A percentile compares a stretch with the other conserved stretches of the same genome.
Conservation (phyloP, 1,140 invertebrate species). For the Drosophila pseudoobscura region DNA sequence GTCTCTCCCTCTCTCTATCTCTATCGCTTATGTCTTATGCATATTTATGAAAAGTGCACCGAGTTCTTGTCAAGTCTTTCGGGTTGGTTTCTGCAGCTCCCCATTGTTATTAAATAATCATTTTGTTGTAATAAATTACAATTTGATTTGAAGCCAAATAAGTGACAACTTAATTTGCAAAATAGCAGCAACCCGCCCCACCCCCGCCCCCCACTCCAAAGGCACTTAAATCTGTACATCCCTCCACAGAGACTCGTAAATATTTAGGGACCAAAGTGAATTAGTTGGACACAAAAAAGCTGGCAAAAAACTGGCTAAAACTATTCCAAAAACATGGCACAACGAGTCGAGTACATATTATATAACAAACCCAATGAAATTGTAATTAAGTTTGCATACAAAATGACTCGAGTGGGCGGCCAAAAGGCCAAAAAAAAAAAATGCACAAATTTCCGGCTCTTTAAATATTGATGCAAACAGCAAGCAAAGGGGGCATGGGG, state of each 20-base stretch:
- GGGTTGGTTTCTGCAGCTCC: constrained; percentile 10
- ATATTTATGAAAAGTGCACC: constrained; percentile 79
- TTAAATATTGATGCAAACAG: constrained; percentile 42
- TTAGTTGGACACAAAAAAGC: constrained; percentile 11
- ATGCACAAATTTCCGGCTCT: constrained; percentile 18
- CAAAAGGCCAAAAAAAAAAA: constrained; percentile 14
- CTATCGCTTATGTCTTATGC: constrained; percentile 37
- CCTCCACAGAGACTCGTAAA: constrained; percentile 41
- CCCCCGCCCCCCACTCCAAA: not conserved
- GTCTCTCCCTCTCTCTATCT: constrained; percentile 2
- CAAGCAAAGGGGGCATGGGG: not conserved
- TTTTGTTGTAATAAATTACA: constrained; percentile 79
- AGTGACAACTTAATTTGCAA: constrained; percentile 74
- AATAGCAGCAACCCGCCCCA: not conserved
- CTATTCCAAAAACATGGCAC: constrained; percentile 26
- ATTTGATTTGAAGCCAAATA: constrained; percentile 64
- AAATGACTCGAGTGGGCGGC: constrained; percentile 70
- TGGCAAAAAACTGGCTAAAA: constrained; percentile 10
- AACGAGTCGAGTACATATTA: constrained; percentile 24
- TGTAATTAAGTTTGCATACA: constrained; percentile 75
- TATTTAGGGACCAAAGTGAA: constrained; percentile 67
- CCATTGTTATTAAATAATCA: constrained; percentile 77
- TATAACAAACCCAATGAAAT: constrained; percentile 64
- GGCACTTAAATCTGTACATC: not conserved
- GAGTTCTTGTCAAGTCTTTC: constrained; percentile 55